Base-by-base conservation (phyloP, 2,888 invertebrate species). In the Tachina fera region DNA sequence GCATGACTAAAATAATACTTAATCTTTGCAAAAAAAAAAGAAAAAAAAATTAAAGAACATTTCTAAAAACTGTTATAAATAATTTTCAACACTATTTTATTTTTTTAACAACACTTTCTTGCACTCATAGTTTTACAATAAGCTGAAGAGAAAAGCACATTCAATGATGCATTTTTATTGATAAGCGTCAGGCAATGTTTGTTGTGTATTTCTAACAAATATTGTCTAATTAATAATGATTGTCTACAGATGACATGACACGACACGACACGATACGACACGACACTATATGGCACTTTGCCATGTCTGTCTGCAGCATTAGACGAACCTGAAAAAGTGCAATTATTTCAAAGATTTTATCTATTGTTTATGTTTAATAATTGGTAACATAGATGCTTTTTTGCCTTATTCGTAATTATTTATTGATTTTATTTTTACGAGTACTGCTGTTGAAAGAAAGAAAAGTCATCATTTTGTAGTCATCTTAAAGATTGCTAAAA, bases 141-240 rank as follows among this genome's bases (percentile, higher is more conserved):
- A 41, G 63, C 11, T 31, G 60, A 31, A 16, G 8, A 13, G n/a
- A 67, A 67, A 49, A 49, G 39, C 49, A 10, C 68, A 81, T 74
- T 81, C 72, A 82, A 79, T 89, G 90, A 90, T 90, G 89, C 88
- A 88, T 86, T 88, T 86, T 87, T 82, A 88, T 87, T 88, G 90
- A 90, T 90, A 89, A 89, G 87, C 88, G 90, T 90, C 90, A 90
- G 90, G 90, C 90, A 89, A 90, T 89, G 88, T 87, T 83, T 84
- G 76, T 76, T 65, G 67, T 79, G 13, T 85, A 53, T 83, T 82
- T 88, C 86, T 84, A 88, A 88, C 89, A 90, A 89, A 90, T 90
- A 89, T 90, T 89, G 90, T 89, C 89, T 90, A 90, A 90, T 90
- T 90, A 90, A 90, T 90, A 90, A 90, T 90, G 90, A 90, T 90